Evolutionary conservation across 2,888 invertebrate genomes (phyloP), one percentile per base, ranked within the genome.

Genomic region (Amphipoea lucens): DNA sequence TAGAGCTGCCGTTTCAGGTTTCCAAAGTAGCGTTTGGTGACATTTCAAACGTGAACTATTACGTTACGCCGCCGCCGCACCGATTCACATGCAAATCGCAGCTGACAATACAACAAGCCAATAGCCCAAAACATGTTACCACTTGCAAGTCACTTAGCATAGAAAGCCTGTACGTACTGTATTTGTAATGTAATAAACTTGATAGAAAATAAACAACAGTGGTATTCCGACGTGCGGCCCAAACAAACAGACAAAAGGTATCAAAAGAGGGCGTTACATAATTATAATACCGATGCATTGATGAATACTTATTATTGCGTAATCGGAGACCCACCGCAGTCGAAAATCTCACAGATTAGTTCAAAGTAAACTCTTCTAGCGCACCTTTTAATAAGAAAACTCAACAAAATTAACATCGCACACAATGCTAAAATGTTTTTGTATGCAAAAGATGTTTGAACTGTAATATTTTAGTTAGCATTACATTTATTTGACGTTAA

Each of bases 201-300:
- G 91, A 93, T 93, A 90, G 90, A 92, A 91, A 93, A 95, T 92
- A 93, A 94, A 94, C 93, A 92, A 90, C 83, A 81, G 91, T 90
- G 89, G 92, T 90, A 92, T 93, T 92, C 89, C 89, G 89, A 90
- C 90, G 84, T 86, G 91, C 91, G 87, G 92, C 88, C 84, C 89
- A 87, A 91, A 92, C 92, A 92, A 93, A 93, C 93, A 92, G 92
- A 93, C 92, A 94, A 94, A 93, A 93, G 92, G 93, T 94, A 94
- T 94, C 92, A 95, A 94, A 94, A 95, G 92, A 92, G 90, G 95
- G 95, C 95, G 95, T 94, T 90, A 93, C 91, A 87, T 92, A 92
- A 94, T 94, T 94, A 93, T 91, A 94, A 95, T 94, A 94, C 92
- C 90, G 92, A 92, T 91, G 91, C 84, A 87, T 78, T 83, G 65